These are phyloP conservation scores for Chrysaora quinquecirrha DNA, from an alignment of 30 jellyfish, hydroid and myxozoan genomes.

Conservation along the genomic window DNA sequence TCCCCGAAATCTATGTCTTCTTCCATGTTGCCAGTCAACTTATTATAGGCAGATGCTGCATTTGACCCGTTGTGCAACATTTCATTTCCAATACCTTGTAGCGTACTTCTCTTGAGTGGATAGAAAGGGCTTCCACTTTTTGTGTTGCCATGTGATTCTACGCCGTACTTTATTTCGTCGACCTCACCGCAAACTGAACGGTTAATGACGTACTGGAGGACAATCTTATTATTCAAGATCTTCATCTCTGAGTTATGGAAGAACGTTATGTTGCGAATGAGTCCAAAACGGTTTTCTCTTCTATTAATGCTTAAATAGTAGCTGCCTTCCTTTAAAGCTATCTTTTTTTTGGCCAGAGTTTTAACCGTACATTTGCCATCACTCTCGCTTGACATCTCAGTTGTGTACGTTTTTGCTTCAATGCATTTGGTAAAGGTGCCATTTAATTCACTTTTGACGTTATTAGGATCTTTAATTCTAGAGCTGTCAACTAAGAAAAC, in stretches of 20 bases:
- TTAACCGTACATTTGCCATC: not conserved
- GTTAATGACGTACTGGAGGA: not conserved
- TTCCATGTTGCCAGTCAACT: no score
- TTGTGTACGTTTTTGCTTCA: not conserved
- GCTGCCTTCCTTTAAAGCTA: not conserved
- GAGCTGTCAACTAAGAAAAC: not conserved
- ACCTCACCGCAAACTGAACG: not conserved
- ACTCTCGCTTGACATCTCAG: not conserved
- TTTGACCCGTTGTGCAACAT: not conserved
- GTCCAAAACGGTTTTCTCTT: not conserved
- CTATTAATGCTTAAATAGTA: not conserved
- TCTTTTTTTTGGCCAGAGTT: not conserved
- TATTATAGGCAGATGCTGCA: no score
- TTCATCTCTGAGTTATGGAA: not conserved
- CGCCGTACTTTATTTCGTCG: not conserved
- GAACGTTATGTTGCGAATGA: not conserved
- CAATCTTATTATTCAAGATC: not conserved
- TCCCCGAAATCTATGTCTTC: conserved; percentile 30
- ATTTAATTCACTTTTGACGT: not conserved
- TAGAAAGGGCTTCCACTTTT: not conserved
- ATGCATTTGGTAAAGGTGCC: not conserved
- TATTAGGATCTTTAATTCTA: not conserved
- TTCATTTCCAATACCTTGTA: not conserved
- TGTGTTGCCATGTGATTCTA: not conserved
- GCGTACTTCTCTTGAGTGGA: conserved; percentile 7